These are phyloP conservation scores for Scrobipalpa costella DNA, from an alignment of 2,888 invertebrate genomes.

Conservation along the genomic window DNA sequence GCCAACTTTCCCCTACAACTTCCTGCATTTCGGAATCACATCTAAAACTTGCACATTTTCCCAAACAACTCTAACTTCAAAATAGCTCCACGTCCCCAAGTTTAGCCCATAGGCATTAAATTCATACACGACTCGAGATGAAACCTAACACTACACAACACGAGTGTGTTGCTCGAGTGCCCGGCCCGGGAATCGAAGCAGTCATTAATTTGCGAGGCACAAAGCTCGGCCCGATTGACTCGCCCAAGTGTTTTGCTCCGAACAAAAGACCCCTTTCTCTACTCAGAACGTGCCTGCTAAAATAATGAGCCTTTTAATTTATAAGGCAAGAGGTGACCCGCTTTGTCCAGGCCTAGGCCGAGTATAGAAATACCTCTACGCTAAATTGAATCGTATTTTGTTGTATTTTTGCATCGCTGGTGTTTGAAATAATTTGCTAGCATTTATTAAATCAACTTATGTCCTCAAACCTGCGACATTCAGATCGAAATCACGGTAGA, in stretches of 20 bases:
- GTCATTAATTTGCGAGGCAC: slow-evolving; percentile 74
- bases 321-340: slow-evolving; percentile 49
- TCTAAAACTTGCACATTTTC: background rate
- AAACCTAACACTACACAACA: slow-evolving; percentile 51
- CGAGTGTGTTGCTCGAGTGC: slow-evolving; percentile 42
- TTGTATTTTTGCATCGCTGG: too few relatives aligned
- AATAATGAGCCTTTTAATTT: slow-evolving; percentile 74
- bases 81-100: background rate
- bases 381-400: too few relatives aligned
- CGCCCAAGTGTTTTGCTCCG: slow-evolving; percentile 67
- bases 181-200: slow-evolving; percentile 33
- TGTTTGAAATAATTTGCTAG: background rate
- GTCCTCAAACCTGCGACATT: too few relatives aligned
- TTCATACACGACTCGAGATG: slow-evolving; percentile 44
- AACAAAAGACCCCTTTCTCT: slow-evolving; percentile 74
- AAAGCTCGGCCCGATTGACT: slow-evolving; percentile 74
- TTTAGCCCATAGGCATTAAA: background rate
- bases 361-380: background rate
- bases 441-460: too few relatives aligned
- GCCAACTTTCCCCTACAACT: too few relatives aligned
- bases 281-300: slow-evolving; percentile 64
- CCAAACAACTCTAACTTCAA: background rate
- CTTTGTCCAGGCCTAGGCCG: background rate
- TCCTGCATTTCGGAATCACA: too few relatives aligned
- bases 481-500: too few relatives aligned